Conservation (phyloP, 2,797 vertebrate species). For the Antrozous pallidus region DNA sequence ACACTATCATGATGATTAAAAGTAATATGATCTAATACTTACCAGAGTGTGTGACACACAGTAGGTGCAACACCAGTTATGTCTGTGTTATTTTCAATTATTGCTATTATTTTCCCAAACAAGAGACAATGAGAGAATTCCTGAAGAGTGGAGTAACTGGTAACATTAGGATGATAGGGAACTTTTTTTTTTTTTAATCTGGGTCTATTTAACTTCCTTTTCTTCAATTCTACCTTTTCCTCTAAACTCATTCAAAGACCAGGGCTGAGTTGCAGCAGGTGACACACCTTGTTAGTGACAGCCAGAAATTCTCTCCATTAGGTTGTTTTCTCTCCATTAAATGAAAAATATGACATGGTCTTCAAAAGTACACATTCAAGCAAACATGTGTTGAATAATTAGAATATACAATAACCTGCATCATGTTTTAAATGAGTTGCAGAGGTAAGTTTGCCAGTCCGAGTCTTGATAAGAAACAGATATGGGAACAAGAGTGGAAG, state of each 20-base stretch:
- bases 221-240: not conserved
- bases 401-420: not conserved
- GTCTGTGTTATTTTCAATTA: no score
- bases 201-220: not conserved
- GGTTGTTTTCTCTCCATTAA: not conserved
- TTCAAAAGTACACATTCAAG: not conserved
- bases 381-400: not conserved
- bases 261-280: not conserved
- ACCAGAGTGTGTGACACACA: not conserved
- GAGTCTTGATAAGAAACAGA: not conserved
- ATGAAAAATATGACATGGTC: not conserved
- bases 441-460: not conserved
- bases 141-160: not conserved
- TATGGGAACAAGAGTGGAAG: not conserved
- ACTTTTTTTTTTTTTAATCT: not conserved
- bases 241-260: not conserved
- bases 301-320: not conserved
- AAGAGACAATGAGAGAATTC: not conserved
- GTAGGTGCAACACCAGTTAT: not conserved
- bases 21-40: not conserved
- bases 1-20: not conserved
- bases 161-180: not conserved
- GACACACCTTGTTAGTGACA: not conserved
- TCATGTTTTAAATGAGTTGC: not conserved
- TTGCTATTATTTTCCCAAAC: not conserved